A percentile compares a stretch with the other conserved stretches of the same genome.
phyloP scores from a whole-genome alignment of 2,888 invertebrate species.

The Onthophagus sagittarius region DNA sequence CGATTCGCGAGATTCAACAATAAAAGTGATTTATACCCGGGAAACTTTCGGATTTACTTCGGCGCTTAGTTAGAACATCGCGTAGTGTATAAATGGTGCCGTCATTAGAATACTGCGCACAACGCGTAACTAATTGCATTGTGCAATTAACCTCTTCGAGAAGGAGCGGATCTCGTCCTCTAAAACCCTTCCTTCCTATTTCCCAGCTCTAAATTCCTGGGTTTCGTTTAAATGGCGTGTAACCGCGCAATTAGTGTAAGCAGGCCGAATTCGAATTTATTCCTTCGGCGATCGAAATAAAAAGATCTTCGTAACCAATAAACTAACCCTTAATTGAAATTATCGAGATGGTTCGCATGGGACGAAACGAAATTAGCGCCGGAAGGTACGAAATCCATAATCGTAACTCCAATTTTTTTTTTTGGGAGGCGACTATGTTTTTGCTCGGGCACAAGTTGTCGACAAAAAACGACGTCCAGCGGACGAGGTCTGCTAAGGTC shows the following conservation, averaged over 20 bases:
- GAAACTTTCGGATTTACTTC: background rate
- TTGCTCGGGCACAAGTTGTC: background rate
- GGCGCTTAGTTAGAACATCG: background rate
- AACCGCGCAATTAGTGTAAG: background rate
- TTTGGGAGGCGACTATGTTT: background rate
- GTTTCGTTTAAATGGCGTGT: background rate
- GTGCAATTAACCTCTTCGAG: constrained; percentile 14
- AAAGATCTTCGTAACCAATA: background rate
- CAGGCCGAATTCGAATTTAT: background rate
- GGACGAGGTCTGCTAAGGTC: background rate
- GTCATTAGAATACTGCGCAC: constrained; percentile 13
- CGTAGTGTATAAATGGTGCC: constrained; percentile 4
- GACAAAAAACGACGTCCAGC: background rate
- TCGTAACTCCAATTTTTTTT: background rate
- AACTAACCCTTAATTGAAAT: background rate
- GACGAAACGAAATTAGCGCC: background rate
- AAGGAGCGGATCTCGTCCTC: background rate
- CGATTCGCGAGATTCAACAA: background rate
- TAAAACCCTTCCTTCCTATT: background rate
- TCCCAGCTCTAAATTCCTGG: background rate
- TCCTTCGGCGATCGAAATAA: background rate
- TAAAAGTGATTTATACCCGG: background rate
- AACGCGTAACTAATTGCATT: constrained; percentile 12
- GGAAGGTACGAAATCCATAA: background rate
- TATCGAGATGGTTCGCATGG: no score